A percentile compares a stretch with the other conserved stretches of the same genome.
Conservation (phyloP, 2,888 invertebrate species). For the Agriotes lineatus region DNA sequence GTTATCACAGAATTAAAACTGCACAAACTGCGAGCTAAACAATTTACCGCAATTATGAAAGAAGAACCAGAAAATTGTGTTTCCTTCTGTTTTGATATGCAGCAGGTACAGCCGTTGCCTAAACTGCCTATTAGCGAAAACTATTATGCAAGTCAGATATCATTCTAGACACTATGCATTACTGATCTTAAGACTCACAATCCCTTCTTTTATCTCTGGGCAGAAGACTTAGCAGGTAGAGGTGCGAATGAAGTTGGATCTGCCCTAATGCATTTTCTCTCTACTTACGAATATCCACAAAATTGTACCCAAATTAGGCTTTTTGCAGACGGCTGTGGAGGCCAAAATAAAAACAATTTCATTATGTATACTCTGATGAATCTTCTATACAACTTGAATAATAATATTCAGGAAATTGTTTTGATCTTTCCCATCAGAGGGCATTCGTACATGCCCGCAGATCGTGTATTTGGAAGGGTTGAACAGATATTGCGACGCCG, state of each 20-base stretch:
- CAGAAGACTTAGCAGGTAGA: conserved; percentile 37
- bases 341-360: background rate
- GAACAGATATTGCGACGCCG: background rate
- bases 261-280: conserved; percentile 41
- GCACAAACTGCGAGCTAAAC: conserved; percentile 27
- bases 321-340: background rate
- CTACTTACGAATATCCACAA: conserved; percentile 7
- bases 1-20: background rate
- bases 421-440: background rate
- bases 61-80: conserved; percentile 10
- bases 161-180: conserved; percentile 43
- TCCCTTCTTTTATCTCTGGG: conserved; percentile 43
- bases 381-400: background rate
- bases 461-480: background rate
- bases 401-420: background rate
- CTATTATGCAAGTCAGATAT: conserved; percentile 45
- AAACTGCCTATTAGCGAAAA: conserved; percentile 38
- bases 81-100: conserved; percentile 34
- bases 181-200: conserved; percentile 33
- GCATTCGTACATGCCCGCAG: background rate
- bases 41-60: conserved; percentile 30
- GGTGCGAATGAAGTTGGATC: conserved; percentile 42
- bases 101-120: conserved; percentile 31
- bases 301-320: background rate
- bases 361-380: background rate